phyloP scores from a whole-genome alignment of 1,140 invertebrate species.

The Pectinophora gossypiella region DNA sequence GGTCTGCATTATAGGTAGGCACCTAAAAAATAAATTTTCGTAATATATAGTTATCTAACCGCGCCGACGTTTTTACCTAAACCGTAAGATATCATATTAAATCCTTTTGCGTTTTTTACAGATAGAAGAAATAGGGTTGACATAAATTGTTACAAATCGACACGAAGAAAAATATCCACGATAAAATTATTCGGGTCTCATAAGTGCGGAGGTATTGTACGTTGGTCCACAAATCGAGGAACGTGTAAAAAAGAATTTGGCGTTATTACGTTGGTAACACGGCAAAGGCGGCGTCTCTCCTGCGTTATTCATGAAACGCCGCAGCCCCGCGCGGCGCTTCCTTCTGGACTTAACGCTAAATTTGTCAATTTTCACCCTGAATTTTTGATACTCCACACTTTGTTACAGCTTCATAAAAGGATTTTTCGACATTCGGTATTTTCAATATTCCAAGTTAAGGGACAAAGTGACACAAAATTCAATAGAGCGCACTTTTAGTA shows the following conservation, averaged over 20 bases:
- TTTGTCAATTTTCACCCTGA: conserved; percentile 40
- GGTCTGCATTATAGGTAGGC: too few species aligned
- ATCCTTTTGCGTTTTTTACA: neutral
- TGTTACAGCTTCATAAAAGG: neutral
- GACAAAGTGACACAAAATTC: too few species aligned
- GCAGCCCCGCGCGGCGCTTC: conserved; percentile 31
- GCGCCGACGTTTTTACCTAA: too few species aligned
- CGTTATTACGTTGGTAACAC: conserved; percentile 41
- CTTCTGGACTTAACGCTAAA: conserved; percentile 36
- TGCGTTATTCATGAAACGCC: conserved; percentile 52
- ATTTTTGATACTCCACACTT: conserved; percentile 25
- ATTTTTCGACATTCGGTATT: neutral
- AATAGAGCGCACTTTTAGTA: too few species aligned
- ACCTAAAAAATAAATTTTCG: too few species aligned
- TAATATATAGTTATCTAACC: too few species aligned
- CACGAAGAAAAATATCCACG: neutral
- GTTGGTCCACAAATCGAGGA: conserved; percentile 25
- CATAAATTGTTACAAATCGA: neutral
- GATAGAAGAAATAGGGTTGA: neutral
- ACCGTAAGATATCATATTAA: neutral
- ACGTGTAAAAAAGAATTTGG: conserved; percentile 42
- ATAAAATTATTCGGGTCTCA: neutral
- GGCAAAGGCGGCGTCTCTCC: conserved; percentile 43
- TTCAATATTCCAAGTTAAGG: neutral
- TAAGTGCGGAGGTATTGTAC: conserved; percentile 8